These are phyloP conservation scores for Atrina japonica DNA, from an alignment of 2,888 invertebrate species.

Conservation along the genomic window DNA sequence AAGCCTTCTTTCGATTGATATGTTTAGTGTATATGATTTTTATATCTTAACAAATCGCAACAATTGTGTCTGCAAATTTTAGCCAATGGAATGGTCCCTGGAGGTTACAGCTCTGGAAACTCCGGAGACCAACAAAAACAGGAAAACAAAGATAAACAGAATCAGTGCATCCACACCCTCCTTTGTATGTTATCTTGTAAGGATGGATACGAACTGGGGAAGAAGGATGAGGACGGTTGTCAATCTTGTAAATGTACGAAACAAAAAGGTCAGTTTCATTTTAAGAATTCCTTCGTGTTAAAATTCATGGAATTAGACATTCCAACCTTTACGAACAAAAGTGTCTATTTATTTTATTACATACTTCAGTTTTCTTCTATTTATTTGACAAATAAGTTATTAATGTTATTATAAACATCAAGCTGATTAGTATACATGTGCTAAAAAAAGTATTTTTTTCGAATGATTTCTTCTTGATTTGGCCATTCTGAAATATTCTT, in stretches of 20 bases:
- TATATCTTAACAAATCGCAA: too few relatives aligned
- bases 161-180: conserved; percentile 51
- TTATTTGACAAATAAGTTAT: too few relatives aligned
- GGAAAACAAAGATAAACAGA: conserved; percentile 28
- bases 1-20: too few relatives aligned
- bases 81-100: conserved; percentile 39
- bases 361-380: too few relatives aligned
- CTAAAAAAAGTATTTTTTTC: too few relatives aligned
- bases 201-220: conserved; percentile 52
- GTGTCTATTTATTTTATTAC: too few relatives aligned
- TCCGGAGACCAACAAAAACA: neutral
- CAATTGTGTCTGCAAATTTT: too few relatives aligned
- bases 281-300: neutral
- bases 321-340: too few relatives aligned
- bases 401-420: neutral
- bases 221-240: conserved; percentile 47
- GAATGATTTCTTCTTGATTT: too few relatives aligned
- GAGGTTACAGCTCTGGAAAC: neutral
- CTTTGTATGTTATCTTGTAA: conserved; percentile 58
- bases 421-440: neutral
- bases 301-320: too few relatives aligned
- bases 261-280: conserved; percentile 24
- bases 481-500: too few relatives aligned
- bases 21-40: too few relatives aligned
- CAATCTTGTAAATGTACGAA: conserved; percentile 53